phyloP scores from a whole-genome alignment of 2,888 invertebrate genomes.

The Aproaerema taeniolella region DNA sequence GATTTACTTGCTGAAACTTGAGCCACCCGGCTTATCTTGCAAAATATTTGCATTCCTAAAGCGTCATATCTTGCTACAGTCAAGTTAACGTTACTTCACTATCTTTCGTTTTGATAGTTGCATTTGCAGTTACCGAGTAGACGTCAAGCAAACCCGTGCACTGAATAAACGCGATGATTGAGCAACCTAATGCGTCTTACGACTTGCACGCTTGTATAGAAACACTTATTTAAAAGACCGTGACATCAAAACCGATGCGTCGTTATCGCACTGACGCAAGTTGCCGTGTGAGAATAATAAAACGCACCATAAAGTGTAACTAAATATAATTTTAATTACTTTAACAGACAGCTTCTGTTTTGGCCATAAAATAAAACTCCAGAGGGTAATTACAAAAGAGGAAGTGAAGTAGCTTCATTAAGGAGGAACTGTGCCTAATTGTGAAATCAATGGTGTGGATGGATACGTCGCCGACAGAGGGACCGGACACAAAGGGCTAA shows the following conservation, averaged over 20 bases:
- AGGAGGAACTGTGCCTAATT: slow-evolving; percentile 37
- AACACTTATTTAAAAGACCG: slow-evolving; percentile 20
- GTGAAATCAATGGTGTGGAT: slow-evolving; percentile 47
- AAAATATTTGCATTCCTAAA: slow-evolving; percentile 40
- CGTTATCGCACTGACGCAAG: slow-evolving; percentile 2
- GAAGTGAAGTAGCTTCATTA: slow-evolving; percentile 28
- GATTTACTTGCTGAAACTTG: no score
- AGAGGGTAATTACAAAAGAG: slow-evolving; percentile 11
- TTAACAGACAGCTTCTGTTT: slow-evolving; percentile 8
- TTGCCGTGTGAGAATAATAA: slow-evolving; percentile 5
- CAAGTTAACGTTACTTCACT: slow-evolving; percentile 34
- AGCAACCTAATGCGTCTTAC: slow-evolving; percentile 30
- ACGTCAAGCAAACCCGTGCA: slow-evolving; percentile 42
- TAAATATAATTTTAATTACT: slow-evolving; percentile 1
- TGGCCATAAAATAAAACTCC: slow-evolving; percentile 4
- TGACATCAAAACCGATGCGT: slow-evolving; percentile 30
- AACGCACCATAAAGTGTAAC: neutral
- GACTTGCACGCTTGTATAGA: neutral
- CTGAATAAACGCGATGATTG: slow-evolving; percentile 50
- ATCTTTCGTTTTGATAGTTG: slow-evolving; percentile 33
- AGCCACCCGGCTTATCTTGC: no score
- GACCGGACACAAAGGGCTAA: slow-evolving; percentile 38
- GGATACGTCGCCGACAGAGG: slow-evolving; percentile 26
- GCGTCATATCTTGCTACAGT: slow-evolving; percentile 29
- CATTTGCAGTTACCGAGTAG: slow-evolving; percentile 48